These are phyloP conservation scores for Osedax fenrisi DNA, from an alignment of 2,888 invertebrate species.

Conservation along the genomic window DNA sequence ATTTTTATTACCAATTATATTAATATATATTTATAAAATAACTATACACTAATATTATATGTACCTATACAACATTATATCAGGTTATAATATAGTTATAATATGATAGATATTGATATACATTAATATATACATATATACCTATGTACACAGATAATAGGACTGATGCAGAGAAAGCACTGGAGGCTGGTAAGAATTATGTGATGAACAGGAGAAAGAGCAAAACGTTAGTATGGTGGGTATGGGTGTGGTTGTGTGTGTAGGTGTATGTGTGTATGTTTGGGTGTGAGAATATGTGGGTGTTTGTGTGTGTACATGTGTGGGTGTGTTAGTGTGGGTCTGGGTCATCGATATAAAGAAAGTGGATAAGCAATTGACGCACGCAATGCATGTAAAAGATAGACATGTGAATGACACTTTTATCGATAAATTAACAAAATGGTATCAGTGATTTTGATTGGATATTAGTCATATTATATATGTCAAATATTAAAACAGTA, in stretches of 20 bases:
- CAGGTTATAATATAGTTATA: background rate
- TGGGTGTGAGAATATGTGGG: background rate
- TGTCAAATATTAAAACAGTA: no score
- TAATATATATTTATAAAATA: background rate
- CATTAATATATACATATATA: background rate
- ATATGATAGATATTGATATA: background rate
- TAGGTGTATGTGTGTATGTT: background rate
- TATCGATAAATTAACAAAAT: no score
- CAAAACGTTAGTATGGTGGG: background rate
- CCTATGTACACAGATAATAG: conserved; percentile 35
- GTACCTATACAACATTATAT: background rate
- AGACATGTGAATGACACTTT: no score
- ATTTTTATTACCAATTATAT: background rate
- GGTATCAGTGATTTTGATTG: no score
- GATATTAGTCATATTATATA: no score
- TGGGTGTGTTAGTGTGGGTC: no score
- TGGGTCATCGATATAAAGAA: no score
- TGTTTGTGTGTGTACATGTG: no score
- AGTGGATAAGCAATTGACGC: no score
- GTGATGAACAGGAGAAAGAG: conserved; percentile 33
- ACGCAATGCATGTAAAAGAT: no score
- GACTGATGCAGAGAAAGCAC: conserved; percentile 45
- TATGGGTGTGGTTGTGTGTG: background rate
- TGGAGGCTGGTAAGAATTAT: conserved; percentile 46
- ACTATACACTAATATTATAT: background rate